A percentile compares a stretch with the other conserved stretches of the same genome.
These are phyloP conservation scores for Ischnura elegans DNA, from an alignment of 2,888 invertebrate species.

Conservation along the genomic window DNA sequence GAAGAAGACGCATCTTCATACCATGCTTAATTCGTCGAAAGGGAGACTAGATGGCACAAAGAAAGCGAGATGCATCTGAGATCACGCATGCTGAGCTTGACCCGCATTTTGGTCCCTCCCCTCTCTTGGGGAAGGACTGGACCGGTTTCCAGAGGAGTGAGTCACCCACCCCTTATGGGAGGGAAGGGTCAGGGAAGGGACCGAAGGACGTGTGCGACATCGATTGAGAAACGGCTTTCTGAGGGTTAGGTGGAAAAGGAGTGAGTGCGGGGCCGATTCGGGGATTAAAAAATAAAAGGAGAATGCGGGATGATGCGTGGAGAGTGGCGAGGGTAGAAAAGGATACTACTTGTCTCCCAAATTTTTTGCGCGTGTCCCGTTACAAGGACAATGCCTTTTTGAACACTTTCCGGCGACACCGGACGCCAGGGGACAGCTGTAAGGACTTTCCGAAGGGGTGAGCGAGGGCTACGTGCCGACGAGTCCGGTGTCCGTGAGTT, in stretches of 20 bases:
- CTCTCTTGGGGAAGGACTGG: not conserved
- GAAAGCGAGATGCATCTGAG: not conserved
- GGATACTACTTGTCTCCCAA: not conserved
- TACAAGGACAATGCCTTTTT: slow-evolving; percentile 19
- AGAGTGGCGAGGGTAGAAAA: not conserved
- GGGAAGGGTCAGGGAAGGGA: not conserved
- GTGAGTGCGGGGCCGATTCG: not conserved
- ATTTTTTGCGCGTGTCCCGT: slow-evolving; percentile 38
- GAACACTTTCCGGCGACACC: slow-evolving; percentile 50
- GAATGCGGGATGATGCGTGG: not conserved
- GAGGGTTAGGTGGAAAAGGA: not conserved
- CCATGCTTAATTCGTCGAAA: too few species aligned
- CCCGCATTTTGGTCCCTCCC: not conserved
- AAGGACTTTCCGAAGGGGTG: not conserved
- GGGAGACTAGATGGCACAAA: too few species aligned
- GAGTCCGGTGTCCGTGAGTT: not conserved
- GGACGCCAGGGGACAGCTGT: slow-evolving; percentile 48
- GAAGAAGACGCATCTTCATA: too few species aligned
- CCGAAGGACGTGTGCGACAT: not conserved
- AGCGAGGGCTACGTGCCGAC: too few species aligned
- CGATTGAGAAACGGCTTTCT: not conserved
- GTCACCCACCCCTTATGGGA: not conserved
- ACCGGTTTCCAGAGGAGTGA: slow-evolving; percentile 51
- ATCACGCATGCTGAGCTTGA: not conserved
- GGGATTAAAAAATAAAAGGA: not conserved